Conservation (phyloP, 2,113 vertebrate genomes). For the Dicaeum eximium region DNA sequence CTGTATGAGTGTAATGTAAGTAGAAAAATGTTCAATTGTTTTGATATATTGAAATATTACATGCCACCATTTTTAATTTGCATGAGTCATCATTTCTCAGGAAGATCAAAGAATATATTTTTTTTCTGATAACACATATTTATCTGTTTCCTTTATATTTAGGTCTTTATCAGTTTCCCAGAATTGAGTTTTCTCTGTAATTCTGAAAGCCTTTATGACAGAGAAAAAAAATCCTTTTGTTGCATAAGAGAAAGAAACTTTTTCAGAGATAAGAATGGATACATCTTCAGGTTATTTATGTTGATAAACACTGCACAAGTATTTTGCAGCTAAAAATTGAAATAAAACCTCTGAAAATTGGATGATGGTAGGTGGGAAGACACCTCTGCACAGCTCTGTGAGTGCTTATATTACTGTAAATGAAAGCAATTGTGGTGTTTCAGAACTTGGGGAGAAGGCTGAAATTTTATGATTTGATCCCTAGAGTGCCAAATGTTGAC, state of each 20-base stretch:
- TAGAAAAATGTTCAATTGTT: neutral
- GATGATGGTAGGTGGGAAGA: neutral
- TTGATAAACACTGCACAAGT: neutral
- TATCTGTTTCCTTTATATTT: neutral
- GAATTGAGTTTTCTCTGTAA: neutral
- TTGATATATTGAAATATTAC: neutral
- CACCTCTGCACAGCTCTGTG: neutral
- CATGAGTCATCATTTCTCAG: neutral
- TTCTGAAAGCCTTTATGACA: neutral
- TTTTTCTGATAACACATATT: neutral
- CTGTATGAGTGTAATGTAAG: neutral
- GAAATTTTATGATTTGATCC: neutral
- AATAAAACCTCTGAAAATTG: neutral
- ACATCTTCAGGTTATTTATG: neutral
- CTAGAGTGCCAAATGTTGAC: neutral
- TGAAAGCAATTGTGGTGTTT: neutral
- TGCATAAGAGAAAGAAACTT: neutral
- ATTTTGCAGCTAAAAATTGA: neutral
- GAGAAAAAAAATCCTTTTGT: neutral
- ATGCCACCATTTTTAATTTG: neutral
- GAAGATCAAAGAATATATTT: neutral
- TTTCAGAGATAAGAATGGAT: neutral
- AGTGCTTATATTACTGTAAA: neutral
- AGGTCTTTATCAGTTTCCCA: neutral
- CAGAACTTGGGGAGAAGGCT: neutral